Conservation (phyloP, 2,888 invertebrate genomes). For the Hirtodrosophila confusa region DNA sequence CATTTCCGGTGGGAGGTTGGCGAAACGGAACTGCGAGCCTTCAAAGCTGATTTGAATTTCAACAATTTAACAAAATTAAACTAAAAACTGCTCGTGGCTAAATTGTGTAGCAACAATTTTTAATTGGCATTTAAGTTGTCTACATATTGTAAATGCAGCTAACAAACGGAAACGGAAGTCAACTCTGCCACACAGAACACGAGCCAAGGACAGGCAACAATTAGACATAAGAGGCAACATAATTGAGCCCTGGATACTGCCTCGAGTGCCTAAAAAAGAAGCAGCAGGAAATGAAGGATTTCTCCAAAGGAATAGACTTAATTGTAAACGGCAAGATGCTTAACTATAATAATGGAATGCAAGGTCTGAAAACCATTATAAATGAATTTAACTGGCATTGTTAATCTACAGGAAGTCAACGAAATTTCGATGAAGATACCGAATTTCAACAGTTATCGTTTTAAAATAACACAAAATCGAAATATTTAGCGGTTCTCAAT, state of each 20-base stretch:
- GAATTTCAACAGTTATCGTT: too few relatives aligned
- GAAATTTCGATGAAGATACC: too few relatives aligned
- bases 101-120: slow-evolving; percentile 25
- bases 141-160: slow-evolving; percentile 30
- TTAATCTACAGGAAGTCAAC: background rate
- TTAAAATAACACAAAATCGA: background rate
- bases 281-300: slow-evolving; percentile 57
- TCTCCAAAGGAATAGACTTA: slow-evolving; percentile 12
- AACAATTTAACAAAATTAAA: slow-evolving; percentile 39
- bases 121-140: slow-evolving; percentile 56
- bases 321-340: slow-evolving; percentile 5
- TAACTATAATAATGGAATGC: slow-evolving; percentile 6
- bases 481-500: background rate
- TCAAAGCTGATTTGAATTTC: slow-evolving; percentile 26
- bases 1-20: slow-evolving; percentile 44
- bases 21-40: slow-evolving; percentile 24
- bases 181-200: slow-evolving; percentile 26
- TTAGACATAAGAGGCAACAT: slow-evolving; percentile 66
- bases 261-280: slow-evolving; percentile 10
- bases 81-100: slow-evolving; percentile 21
- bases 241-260: slow-evolving; percentile 45
- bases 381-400: background rate
- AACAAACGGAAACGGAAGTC: slow-evolving; percentile 69
- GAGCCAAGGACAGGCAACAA: slow-evolving; percentile 54
- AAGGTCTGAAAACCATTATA: background rate